Evolutionary conservation across 2,113 vertebrate species (phyloP), one percentile per base, ranked within the genome.

Genomic region (Sclerurus mexicanus): DNA sequence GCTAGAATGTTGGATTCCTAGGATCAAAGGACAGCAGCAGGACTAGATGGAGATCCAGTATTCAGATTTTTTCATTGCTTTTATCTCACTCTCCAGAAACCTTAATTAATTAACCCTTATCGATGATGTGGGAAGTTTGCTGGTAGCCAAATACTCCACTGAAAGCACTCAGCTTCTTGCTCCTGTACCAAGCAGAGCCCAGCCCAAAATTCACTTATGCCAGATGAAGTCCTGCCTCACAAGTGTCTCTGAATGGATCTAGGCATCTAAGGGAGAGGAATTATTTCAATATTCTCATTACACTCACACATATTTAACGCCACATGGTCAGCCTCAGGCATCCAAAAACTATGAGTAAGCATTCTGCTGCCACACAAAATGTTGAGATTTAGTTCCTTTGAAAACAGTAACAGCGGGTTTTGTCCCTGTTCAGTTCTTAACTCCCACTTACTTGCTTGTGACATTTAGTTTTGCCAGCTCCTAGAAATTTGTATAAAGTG

Each of bases 391-490:
- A 31, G 59, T 53, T 89, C 53, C 44, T 82, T 46, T 87, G 55
- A 76, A 89, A 93, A 71, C 47, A 69, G 6, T 68, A 72, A 68
- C 59, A 76, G 28, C 0, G 0, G 15, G 28, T 52, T 91, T 91
- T 85, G 87, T 55, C 50, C 50, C 9, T 11, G 22, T 35, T 78
- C 79, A 49, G 37, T 64, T 84, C 79, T 84, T 72, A 90, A 93
- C 90, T 94, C 88, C 85, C 83, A 86, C 92, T 35, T 24, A 33
- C n/a, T 72, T 9, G 5, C 33, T 73, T 67, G 42, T 94, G 88
- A 95, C 82, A 92, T 92, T 97, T 84, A 56, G 39, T 90, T 96
- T 64, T 87, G 72, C 35, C 82, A 86, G 3, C 55, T 84, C 67
- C 58, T 93, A 60, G 47, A 75, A 71, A 90, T 88, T 47, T 71